Base-by-base conservation (phyloP, 2,888 invertebrate genomes). In the Calameuta idolon region DNA sequence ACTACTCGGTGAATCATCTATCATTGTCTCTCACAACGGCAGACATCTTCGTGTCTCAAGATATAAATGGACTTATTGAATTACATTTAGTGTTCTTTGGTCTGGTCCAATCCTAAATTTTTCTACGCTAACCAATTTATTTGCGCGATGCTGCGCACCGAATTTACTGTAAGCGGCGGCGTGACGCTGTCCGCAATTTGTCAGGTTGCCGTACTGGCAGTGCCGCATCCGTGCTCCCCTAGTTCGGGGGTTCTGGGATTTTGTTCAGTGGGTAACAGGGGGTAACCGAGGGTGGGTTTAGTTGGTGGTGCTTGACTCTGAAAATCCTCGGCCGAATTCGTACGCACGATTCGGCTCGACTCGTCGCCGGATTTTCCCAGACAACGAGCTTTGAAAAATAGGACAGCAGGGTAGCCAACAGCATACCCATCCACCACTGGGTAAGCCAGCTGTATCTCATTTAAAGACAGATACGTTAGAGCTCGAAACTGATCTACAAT, bases 131-230 rank as follows among this genome's bases (percentile, higher is more conserved):
- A 23, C 55, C 9, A 23, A 71, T 71, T 33, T 71, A 33, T 31
- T 71, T 31, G 31, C 71, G 15, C 30, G 71, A 31, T 71, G 3
- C 15, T 31, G 71, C 71, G 9, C 23, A 73, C 4, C 73, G 79
- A 73, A 69, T 79, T 77, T 76, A 34, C 69, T 34, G 75, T 34
- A 31, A 75, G 79, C 75, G 74, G 77, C 76, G 73, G 77, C 55
- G 75, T 69, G 69, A 78, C 76, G 76, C 40, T 79, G 76, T 69
- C 73, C 69, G 78, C 76, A 78, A 81, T 81, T 81, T 75, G 81
- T 80, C 77, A 79, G 75, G 74, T 76, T 34, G 31, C 31, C 71
- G 71, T 31, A 71, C 71, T 30, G 15, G 0, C 55, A 55, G 55
- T 9, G 23, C 23, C 55, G 9, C 2, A 9, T 23, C 9, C 55